Evolutionary conservation across 2,113 vertebrate genomes (phyloP), one percentile per base, ranked within the genome.

Genomic region (Pangasianodon gigas): DNA sequence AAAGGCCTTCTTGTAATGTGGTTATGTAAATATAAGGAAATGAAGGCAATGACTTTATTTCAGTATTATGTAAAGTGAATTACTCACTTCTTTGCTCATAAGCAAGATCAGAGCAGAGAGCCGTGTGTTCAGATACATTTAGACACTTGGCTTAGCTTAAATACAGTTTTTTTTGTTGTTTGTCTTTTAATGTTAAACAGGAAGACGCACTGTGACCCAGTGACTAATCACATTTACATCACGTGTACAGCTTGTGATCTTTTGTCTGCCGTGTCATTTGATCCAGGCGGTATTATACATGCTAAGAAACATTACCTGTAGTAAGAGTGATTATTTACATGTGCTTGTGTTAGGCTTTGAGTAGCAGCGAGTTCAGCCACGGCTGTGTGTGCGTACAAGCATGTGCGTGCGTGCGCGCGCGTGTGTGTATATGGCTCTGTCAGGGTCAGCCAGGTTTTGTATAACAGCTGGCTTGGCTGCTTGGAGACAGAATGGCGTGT

Each of bases 401-500:
- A 32, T 7, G 16, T 41, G 37, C 10, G 32, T 8, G 37, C 1
- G 6, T 21, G 1, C 18, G 14, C 21, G 37, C 9, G 5, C 21
- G 37, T 32, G 67, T 32, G 13, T 7, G 18, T 10, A 10, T 13
- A 0, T 11, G 46, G 75, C 8, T 29, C 52, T 79, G 32, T 81
- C 62, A 6, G 37, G 62, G 82, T 88, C 86, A 82, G 29, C 74
- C 37, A 52, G 67, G 26, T 82, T 84, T 69, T 81, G 69, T 90
- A 65, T 77, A 86, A 86, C 44, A 60, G 74, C 77, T 86, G 85
- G 58, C 18, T 60, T 29, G 74, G 26, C 87, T 62, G 26, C 16
- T 2, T 29, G 16, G 75, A 83, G 16, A 37, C 52, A 37, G 7
- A 37, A 19, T 18, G 52, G 80, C 52, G 16, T 56, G 80, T 8